Evolutionary conservation across 2,888 invertebrate genomes (phyloP), one percentile per base, ranked within the genome.

Genomic region (Catotricha subobsoleta): DNA sequence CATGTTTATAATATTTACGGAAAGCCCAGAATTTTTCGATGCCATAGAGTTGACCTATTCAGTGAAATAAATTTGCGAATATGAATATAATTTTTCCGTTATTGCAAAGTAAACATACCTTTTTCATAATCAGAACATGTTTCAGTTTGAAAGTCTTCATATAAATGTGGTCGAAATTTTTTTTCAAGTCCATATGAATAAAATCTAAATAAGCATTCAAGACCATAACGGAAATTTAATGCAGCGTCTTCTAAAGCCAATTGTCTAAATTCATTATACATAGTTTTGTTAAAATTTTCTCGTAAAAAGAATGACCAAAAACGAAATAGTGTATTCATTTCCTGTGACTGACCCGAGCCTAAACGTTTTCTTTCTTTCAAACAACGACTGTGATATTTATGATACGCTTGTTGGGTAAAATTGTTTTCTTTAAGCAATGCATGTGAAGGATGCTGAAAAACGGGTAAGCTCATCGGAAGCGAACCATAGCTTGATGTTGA

Each of bases 271-370:
- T 99, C 97, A 51, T 82, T 80, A 64, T 95, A 98, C 97, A 98
- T 98, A 49, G 79, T 90, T 51, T 84, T 76, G 66, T 98, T 98
- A 67, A 94, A 98, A 59, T 97, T 92, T 60, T 97, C 95, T 45
- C 98, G 68, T 48, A 99, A 69, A 72, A 98, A 98, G 74, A 97
- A 97, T 23, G 97, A 97, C 98, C 98, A 98, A 69, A 98, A 99
- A 46, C 98, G 72, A 71, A 94, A 99, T 39, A 98, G 69, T 0
- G 98, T 98, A 66, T 98, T 98, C 97, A 99, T 98, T 66, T 99
- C 98, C 56, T 90, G 91, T 6, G 92, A 92, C 56, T 86, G 86
- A 0, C 97, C 97, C 53, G 80, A 80, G 45, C 97, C 97, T 43
- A 88, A 71, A 57, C 83, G 77, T 64, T 87, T 86, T 49, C 95